Conservation (phyloP, 2,888 invertebrate species). For the Amblyjoppa proteus region DNA sequence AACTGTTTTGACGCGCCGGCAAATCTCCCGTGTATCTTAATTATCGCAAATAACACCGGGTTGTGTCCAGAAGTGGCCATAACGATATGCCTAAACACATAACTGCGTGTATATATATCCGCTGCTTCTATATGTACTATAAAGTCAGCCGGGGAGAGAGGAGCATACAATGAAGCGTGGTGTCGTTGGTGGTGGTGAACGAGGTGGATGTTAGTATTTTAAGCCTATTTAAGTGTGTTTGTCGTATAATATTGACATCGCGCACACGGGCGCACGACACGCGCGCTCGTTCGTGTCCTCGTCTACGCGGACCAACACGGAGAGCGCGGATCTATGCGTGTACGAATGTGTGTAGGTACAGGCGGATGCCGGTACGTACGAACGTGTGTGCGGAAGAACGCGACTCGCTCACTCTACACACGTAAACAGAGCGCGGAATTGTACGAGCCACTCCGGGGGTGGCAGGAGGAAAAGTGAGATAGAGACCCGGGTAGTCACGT, state of each 20-base stretch:
- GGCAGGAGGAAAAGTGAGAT: constrained; percentile 51
- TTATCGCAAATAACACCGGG: constrained; percentile 60
- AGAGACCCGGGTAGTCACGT: constrained; percentile 50
- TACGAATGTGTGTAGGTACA: constrained; percentile 38
- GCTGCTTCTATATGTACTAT: constrained; percentile 65
- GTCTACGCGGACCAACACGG: constrained; percentile 46
- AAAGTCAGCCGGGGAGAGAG: constrained; percentile 67
- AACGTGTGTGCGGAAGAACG: constrained; percentile 57
- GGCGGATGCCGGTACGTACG: constrained; percentile 1
- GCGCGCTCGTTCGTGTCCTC: constrained; percentile 70
- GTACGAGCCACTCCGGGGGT: constrained; percentile 48
- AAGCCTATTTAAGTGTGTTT: constrained; percentile 85
- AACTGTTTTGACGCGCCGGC: constrained; percentile 29
- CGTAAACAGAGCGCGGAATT: constrained; percentile 39
- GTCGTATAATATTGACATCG: constrained; percentile 85
- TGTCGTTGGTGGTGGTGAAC: constrained; percentile 71
- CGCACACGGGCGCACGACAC: constrained; percentile 81
- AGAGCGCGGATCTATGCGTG: constrained; percentile 20
- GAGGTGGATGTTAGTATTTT: constrained; percentile 83
- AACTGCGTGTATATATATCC: constrained; percentile 55
- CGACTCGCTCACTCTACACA: constrained; percentile 40
- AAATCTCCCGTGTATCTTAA: constrained; percentile 61
- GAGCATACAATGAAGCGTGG: constrained; percentile 69
- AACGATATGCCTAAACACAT: constrained; percentile 79
- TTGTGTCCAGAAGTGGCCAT: constrained; percentile 67